Evolutionary conservation across 2,797 vertebrate genomes (phyloP).

Genomic region (Phalloptychus januarius): DNA sequence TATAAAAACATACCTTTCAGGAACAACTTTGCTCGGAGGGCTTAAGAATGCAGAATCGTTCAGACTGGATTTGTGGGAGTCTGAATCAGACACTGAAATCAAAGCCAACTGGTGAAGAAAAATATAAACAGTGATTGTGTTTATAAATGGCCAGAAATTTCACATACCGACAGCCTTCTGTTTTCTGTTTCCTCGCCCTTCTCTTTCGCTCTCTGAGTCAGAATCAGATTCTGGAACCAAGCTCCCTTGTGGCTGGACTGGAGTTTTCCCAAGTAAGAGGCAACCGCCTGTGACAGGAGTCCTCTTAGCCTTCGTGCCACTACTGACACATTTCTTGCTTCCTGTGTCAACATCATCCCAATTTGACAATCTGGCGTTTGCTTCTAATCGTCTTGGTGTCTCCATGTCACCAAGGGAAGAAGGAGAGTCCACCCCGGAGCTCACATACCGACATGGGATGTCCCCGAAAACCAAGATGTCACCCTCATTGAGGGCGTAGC

Average conservation of each 20-base stretch:
- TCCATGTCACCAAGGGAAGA: slow-evolving; percentile 13
- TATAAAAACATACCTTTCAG: slow-evolving; percentile 76
- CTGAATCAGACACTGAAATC: slow-evolving; percentile 61
- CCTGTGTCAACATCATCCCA: slow-evolving; percentile 20
- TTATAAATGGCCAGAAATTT: background rate
- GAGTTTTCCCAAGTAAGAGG: slow-evolving; percentile 69
- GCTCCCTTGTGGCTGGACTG: slow-evolving; percentile 60
- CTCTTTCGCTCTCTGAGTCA: slow-evolving; percentile 78
- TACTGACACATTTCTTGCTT: slow-evolving; percentile 37
- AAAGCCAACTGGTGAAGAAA: slow-evolving; percentile 12
- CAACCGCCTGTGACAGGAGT: slow-evolving; percentile 41
- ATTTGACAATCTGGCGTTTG: slow-evolving; percentile 25
- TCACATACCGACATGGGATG: slow-evolving; percentile 85
- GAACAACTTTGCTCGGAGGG: slow-evolving; percentile 72
- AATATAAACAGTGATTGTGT: background rate
- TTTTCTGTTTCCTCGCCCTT: slow-evolving; percentile 45
- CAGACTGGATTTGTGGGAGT: slow-evolving; percentile 63
- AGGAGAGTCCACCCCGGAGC: slow-evolving; percentile 24
- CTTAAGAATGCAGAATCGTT: slow-evolving; percentile 75
- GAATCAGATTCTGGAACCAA: slow-evolving; percentile 87
- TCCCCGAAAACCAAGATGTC: slow-evolving; percentile 86
- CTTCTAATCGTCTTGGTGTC: slow-evolving; percentile 17
- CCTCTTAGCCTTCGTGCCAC: slow-evolving; percentile 17
- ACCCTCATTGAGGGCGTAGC: slow-evolving; percentile 82
- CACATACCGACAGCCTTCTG: slow-evolving; percentile 60